Percentiles rank a stretch among this genome's conserved stretches.
Evolutionary conservation across 2,888 invertebrate genomes (phyloP).

Genomic region (Lasioglossum calceatum): DNA sequence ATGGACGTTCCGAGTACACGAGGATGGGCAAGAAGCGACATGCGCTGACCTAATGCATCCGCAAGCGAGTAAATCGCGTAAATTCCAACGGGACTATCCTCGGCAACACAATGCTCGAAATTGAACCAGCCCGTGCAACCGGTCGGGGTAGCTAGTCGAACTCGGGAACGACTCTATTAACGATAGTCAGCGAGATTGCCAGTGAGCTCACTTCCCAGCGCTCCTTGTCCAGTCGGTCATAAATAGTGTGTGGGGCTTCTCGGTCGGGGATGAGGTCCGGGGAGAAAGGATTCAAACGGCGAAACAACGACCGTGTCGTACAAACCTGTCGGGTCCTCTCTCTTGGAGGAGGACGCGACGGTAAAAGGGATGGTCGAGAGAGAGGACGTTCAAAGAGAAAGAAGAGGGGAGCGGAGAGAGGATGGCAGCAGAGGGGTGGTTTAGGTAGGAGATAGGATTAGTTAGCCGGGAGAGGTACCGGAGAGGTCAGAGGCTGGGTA

Average conservation of each 20-base stretch:
- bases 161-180: slow-evolving; percentile 58
- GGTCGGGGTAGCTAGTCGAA: slow-evolving; percentile 31
- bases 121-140: neutral
- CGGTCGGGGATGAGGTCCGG: slow-evolving; percentile 31
- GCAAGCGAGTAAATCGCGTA: slow-evolving; percentile 26
- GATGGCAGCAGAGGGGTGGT: slow-evolving; percentile 19
- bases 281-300: slow-evolving; percentile 49
- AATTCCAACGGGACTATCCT: neutral
- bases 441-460: slow-evolving; percentile 73
- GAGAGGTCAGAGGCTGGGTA: slow-evolving; percentile 67
- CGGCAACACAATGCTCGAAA: slow-evolving; percentile 9
- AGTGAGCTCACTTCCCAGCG: slow-evolving; percentile 32
- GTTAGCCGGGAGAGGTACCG: slow-evolving; percentile 61
- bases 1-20: neutral
- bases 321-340: slow-evolving; percentile 63
- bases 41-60: neutral
- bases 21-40: neutral
- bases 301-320: slow-evolving; percentile 66
- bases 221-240: slow-evolving; percentile 41
- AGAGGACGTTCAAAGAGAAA: slow-evolving; percentile 23
- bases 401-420: slow-evolving; percentile 6
- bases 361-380: slow-evolving; percentile 28
- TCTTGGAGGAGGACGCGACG: neutral
- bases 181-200: slow-evolving; percentile 53
- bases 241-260: slow-evolving; percentile 56